Percentiles rank a stretch among this genome's conserved stretches.
Evolutionary conservation across 2,113 vertebrate genomes (phyloP).

Genomic region (Hemichromis elongatus): DNA sequence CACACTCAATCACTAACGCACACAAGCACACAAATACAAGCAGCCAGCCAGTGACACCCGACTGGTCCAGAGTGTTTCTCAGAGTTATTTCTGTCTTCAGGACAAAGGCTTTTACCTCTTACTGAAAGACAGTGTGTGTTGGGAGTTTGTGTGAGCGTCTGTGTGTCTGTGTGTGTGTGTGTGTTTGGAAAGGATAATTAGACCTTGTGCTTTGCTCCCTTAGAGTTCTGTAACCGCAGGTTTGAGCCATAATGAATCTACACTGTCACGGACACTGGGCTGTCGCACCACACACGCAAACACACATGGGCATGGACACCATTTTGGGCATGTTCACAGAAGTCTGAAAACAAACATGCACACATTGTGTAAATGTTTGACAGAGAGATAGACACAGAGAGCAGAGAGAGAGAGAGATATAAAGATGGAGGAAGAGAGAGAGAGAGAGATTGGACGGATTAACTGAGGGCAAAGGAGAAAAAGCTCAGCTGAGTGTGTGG

Average conservation of each 20-base stretch:
- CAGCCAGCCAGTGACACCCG: constrained; percentile 29
- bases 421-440: background rate
- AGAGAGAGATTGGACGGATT: background rate
- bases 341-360: constrained; percentile 52
- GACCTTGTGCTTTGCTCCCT: constrained; percentile 59
- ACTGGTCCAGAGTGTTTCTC: constrained; percentile 25
- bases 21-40: constrained; percentile 21
- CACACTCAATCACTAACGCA: background rate
- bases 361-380: constrained; percentile 51
- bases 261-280: constrained; percentile 55
- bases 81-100: constrained; percentile 55
- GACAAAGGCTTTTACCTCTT: constrained; percentile 51
- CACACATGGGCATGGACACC: background rate
- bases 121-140: constrained; percentile 38
- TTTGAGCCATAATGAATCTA: constrained; percentile 57
- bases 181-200: constrained; percentile 63
- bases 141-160: background rate
- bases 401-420: background rate
- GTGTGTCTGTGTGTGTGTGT: constrained; percentile 1
- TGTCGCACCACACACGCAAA: constrained; percentile 20
- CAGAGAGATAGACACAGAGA: background rate
- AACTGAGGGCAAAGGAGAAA: constrained; percentile 14
- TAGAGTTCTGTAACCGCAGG: constrained; percentile 62
- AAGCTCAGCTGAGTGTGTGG: background rate
- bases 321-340: constrained; percentile 29